phyloP scores from a whole-genome alignment of 2,888 invertebrate species.

The Lacanobia wlatinum region DNA sequence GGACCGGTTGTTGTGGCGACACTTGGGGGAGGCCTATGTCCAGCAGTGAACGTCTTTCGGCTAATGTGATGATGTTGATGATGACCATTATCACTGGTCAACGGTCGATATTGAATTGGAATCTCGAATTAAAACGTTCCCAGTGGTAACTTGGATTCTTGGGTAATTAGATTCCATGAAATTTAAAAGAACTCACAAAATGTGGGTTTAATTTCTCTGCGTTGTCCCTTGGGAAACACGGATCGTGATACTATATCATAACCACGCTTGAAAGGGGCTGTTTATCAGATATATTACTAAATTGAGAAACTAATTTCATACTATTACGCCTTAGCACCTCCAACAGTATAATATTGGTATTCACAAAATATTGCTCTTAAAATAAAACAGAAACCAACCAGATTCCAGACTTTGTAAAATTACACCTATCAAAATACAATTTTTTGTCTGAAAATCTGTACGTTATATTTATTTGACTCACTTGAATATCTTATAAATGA shows the following conservation, averaged over 20 bases:
- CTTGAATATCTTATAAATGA: constrained; percentile 17
- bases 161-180: neutral
- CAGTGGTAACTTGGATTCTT: no score
- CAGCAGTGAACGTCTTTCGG: no score
- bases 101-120: no score
- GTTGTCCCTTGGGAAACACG: neutral
- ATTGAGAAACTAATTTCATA: constrained; percentile 27
- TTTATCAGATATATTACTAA: neutral
- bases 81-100: no score
- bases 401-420: constrained; percentile 23
- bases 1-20: no score
- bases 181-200: neutral
- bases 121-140: no score
- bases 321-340: constrained; percentile 2
- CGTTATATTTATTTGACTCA: neutral
- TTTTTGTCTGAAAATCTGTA: constrained; percentile 7
- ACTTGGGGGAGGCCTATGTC: no score
- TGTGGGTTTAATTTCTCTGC: neutral
- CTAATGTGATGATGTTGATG: no score
- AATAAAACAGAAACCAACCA: neutral
- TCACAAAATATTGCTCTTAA: constrained; percentile 10
- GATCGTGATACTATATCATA: neutral
- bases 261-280: neutral
- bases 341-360: constrained; percentile 29
- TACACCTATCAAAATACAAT: neutral